phyloP scores from a whole-genome alignment of 2,888 invertebrate species.

The Halictus quadricinctus region DNA sequence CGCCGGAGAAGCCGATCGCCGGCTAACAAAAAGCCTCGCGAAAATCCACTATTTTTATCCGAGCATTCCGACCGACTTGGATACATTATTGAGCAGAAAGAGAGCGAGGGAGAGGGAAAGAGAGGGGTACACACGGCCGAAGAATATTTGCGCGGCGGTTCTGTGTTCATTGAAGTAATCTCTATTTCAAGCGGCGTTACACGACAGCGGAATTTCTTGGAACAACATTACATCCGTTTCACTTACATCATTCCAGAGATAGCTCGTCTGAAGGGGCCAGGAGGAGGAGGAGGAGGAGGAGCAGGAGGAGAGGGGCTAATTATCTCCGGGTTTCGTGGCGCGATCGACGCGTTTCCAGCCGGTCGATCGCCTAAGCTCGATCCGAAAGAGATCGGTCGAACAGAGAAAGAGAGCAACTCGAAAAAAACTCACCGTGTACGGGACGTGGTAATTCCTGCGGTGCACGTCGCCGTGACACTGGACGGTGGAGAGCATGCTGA shows the following conservation, averaged over 20 bases:
- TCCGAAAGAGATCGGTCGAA: background rate
- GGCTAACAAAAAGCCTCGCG: background rate
- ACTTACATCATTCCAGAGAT: conserved; percentile 55
- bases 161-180: conserved; percentile 53
- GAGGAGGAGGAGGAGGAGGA: background rate
- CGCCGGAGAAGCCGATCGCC: background rate
- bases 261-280: conserved; percentile 22
- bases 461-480: conserved; percentile 68
- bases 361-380: background rate
- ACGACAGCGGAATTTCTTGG: conserved; percentile 55
- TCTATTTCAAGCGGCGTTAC: conserved; percentile 60
- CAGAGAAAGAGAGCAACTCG: background rate
- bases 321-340: conserved; percentile 10
- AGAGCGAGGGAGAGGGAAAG: background rate
- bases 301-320: conserved; percentile 5
- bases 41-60: conserved; percentile 26
- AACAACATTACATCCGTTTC: conserved; percentile 60
- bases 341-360: background rate
- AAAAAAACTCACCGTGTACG: conserved; percentile 64
- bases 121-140: background rate
- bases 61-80: background rate
- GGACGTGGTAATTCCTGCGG: conserved; percentile 66
- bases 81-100: background rate
- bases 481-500: conserved; percentile 73
- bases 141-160: conserved; percentile 25